Evolutionary conservation across 1,140 invertebrate species (phyloP), one percentile per base, ranked within the genome.

Genomic region (Drosophila suzukii): DNA sequence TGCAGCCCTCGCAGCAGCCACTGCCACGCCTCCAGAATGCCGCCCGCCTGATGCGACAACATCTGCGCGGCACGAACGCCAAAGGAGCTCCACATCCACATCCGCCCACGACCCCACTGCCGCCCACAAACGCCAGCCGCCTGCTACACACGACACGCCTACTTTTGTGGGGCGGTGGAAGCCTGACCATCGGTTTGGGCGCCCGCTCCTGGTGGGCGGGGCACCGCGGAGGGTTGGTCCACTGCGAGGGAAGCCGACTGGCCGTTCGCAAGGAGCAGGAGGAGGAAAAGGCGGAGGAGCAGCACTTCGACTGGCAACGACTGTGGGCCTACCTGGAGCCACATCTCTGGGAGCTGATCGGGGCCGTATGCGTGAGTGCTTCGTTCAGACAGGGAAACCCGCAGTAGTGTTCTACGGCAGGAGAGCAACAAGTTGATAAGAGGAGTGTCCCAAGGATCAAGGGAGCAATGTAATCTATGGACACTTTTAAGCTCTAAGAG

Each of bases 261-360:
- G 73, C 72, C 0, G 83, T 90, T 13, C 65, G 81, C 0, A 36
- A 79, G 41, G 93, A 94, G 58, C 91, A 88, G 1, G 92, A 82
- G 15, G 60, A 70, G 17, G 41, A 61, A 4, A 78, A 50, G 2
- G 15, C 15, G 10, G 43, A 91, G 13, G 91, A 93, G 17, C 85
- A 92, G 7, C 74, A 93, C 93, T 94, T 95, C 93, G 91, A 95
- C 92, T 94, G 95, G 95, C 78, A 92, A 81, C 93, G 93, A 75
- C 93, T 96, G 88, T 95, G 95, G 93, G 82, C 93, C 79, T 93
- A 96, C 93, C 76, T 95, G 81, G 89, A 94, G 66, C 94, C 94
- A 30, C 93, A 94, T 88, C 57, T 94, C 50, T 93, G 93, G 91
- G 93, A 94, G 73, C 93, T 95, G 11, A 75, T 95, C 8, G 91